Base-by-base conservation (phyloP, 2,113 vertebrate species). In the Rattus rattus region DNA sequence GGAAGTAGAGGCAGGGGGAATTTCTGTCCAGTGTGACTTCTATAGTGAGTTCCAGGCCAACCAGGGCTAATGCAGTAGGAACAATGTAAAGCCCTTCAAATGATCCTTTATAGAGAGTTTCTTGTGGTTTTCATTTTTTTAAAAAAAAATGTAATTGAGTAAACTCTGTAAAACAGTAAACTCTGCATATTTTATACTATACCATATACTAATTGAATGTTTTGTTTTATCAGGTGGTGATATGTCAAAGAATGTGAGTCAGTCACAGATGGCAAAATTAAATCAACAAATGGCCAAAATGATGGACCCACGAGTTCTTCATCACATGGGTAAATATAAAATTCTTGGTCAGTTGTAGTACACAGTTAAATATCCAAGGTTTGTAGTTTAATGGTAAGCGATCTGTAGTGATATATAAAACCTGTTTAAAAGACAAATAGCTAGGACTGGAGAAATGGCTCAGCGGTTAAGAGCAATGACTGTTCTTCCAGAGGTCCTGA, bases 221-320 rank as follows among this genome's bases (percentile, higher is more conserved):
- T 49, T 90, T 83, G 49, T 73, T 84, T 93, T 95, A 94, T 72
- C 94, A 99, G 99, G 99, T 14, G 99, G 99, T 86, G 99, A 99
- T 98, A 99, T 99, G 99, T 99, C 99, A 13, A 99, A 99, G 98
- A 99, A 99, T 81, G 99, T 99, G 95, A 99, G 99, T 97, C 99
- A 99, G 33, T 99, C 99, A 94, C 99, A 99, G 97, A 97, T 99
- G 99, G 99, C 99, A 94, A 99, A 99, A 98, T 98, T 99, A 92
- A 99, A 99, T 98, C 99, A 99, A 97, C 99, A 99, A 98, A 99
- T 99, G 99, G 99, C 99, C 91, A 99, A 99, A 97, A 99, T 99
- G 99, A 99, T 99, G 99, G 99, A 99, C 98, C 99, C 99, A 30
- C 98, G 99, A 98, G 99, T 99, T 98, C 99, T 99, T 96, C 99